Evolutionary conservation across 1,140 invertebrate species (phyloP).

Genomic region (Hylyphantes graminicola): DNA sequence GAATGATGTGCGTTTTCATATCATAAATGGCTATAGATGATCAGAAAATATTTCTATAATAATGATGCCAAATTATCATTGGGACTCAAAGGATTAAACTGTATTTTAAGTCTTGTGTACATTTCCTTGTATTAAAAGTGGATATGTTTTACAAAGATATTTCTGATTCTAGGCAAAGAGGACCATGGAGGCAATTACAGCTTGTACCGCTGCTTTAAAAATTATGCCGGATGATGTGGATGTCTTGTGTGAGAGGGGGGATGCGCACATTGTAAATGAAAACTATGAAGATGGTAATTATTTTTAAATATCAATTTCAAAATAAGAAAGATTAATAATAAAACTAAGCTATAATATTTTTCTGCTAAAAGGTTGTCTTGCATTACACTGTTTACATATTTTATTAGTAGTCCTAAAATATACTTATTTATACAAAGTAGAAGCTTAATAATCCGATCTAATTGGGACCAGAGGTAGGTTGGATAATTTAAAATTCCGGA

Average conservation of each 20-base stretch:
- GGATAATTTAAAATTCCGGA: no score
- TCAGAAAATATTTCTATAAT: no score
- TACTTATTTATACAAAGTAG: not conserved
- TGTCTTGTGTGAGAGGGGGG: slow-evolving; percentile 89
- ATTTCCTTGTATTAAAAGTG: not conserved
- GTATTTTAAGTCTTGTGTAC: not conserved
- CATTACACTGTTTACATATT: not conserved
- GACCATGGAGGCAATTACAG: slow-evolving; percentile 74
- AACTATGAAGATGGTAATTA: slow-evolving; percentile 89
- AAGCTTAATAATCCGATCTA: no score
- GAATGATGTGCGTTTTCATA: no score
- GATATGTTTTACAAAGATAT: not conserved
- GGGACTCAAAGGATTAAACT: no score
- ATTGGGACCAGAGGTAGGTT: no score
- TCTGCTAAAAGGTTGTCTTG: not conserved
- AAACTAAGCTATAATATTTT: not conserved
- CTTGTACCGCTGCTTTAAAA: slow-evolving; percentile 84
- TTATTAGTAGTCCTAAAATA: not conserved
- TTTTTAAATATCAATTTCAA: slow-evolving; percentile 6
- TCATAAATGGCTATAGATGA: no score
- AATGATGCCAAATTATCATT: no score
- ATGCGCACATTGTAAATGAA: slow-evolving; percentile 89
- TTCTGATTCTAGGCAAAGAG: slow-evolving; percentile 72
- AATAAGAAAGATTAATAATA: not conserved
- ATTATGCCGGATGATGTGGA: slow-evolving; percentile 80